Evolutionary conservation across 2,888 invertebrate species (phyloP), one percentile per base, ranked within the genome.

Genomic region (Heteromyza rotundicornis): DNA sequence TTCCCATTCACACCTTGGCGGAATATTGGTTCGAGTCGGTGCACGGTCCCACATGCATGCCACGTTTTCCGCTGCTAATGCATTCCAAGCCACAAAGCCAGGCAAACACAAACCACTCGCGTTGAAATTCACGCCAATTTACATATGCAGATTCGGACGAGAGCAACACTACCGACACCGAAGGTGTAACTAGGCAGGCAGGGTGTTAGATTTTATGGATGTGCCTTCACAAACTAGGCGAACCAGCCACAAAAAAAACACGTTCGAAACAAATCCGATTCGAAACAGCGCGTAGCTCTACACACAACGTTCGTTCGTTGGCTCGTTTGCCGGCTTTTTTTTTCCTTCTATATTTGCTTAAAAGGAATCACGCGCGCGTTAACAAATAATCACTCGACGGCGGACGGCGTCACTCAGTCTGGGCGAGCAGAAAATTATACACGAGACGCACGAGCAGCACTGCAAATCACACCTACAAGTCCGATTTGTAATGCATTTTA

Each of bases 351-450:
- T n/a, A n/a, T n/a, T n/a, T n/a, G n/a, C 40, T 27, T 27, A 27
- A 40, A 40, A 14, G 40, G 40, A 40, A 10, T 27, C 27, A 40
- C 40, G 3, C 40, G 40, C 40, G 40, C 8, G 8, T 7, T 40
- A 7, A n/a, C 40, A 14, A 3, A 40, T n/a, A 19, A 47, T 17
- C 19, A 47, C 47, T 3, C 20, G 47, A 40, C 40, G 40, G 2
- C 19, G 27, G n/a, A 24, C 44, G 63, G 63, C 63, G 63, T 63
- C 63, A 63, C 59, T 27, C 52, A 40, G 63, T 63, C 63, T 63
- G 32, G 35, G 23, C 51, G n/a, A 20, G n/a, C n/a, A n/a, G n/a
- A n/a, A n/a, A n/a, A n/a, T n/a, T n/a, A n/a, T n/a, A n/a, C n/a
- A n/a, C 27, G 22, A 60, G 19, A 22, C 24, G 16, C 17, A 19